Conservation (phyloP, 2,888 invertebrate genomes). For the Agonum fuliginosum region DNA sequence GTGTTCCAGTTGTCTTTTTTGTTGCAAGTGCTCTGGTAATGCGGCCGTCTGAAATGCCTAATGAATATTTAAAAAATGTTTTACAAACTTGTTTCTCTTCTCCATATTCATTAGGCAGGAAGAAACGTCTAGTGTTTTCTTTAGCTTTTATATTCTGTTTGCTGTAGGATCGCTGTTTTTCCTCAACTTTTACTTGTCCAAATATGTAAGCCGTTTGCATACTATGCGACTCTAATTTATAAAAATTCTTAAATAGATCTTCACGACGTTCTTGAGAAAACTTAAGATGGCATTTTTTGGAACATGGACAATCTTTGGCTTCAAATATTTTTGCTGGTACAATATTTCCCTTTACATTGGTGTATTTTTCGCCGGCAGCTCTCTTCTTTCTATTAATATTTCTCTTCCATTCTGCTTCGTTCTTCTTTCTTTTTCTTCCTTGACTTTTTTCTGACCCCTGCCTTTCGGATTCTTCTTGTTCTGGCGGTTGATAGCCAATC, state of each 20-base stretch:
- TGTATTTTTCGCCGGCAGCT: not conserved
- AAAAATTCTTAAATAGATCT: not conserved
- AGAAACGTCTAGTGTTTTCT: too few relatives aligned
- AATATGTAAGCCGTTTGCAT: not conserved
- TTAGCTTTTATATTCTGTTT: too few relatives aligned
- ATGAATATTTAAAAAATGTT: too few relatives aligned
- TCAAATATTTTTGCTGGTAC: not conserved
- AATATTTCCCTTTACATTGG: not conserved
- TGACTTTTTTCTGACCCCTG: not conserved
- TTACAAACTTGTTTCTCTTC: too few relatives aligned
- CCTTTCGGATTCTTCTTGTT: not conserved
- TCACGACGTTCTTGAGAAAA: not conserved
- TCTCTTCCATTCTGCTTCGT: not conserved
- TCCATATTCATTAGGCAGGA: too few relatives aligned
- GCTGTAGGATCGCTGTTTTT: not conserved
- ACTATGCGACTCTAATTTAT: not conserved
- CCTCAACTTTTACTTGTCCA: not conserved
- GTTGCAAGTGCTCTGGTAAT: constrained; percentile 17
- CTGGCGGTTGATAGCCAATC: not conserved
- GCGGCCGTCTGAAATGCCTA: constrained; percentile 44
- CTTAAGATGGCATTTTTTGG: not conserved
- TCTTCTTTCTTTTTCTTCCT: not conserved
- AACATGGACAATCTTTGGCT: not conserved
- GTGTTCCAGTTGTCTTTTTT: not conserved
- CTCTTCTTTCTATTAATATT: not conserved